These are phyloP conservation scores for Sebastes jordani DNA, from an alignment of 2,797 vertebrate genomes.

Conservation along the genomic window DNA sequence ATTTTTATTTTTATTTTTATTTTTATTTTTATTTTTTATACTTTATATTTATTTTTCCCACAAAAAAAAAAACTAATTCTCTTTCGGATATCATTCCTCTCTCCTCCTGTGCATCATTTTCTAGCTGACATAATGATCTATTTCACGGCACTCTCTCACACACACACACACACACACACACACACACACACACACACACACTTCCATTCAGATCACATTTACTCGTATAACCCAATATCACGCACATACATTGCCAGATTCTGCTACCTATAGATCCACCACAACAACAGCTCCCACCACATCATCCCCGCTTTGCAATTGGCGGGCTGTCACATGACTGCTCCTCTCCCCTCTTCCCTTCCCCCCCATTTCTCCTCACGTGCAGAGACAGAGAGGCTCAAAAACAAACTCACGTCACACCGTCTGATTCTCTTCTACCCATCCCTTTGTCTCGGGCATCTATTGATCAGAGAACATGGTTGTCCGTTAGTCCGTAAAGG, in stretches of 20 bases:
- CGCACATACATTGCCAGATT: background rate
- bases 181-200: background rate
- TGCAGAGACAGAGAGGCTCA: conserved; percentile 44
- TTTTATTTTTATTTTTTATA: background rate
- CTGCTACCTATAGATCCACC: background rate
- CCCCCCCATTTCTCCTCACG: conserved; percentile 47
- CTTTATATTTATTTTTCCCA: background rate
- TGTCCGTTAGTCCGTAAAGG: background rate
- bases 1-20: no score
- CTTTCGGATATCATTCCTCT: background rate
- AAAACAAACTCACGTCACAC: conserved; percentile 36
- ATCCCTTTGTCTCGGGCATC: background rate
- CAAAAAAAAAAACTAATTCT: background rate
- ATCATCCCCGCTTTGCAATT: conserved; percentile 19
- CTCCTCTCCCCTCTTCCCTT: background rate
- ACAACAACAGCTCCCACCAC: conserved; percentile 31
- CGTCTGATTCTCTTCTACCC: background rate
- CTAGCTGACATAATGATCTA: background rate
- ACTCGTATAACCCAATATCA: background rate
- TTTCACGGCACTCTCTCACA: background rate
- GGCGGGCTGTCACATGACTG: conserved; percentile 59
- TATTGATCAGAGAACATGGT: conserved; percentile 32
- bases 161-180: background rate
- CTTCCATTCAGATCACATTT: background rate
- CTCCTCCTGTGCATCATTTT: background rate